Evolutionary conservation across 1,140 invertebrate genomes (phyloP).

Genomic region (Lamellibrachia luymesi): DNA sequence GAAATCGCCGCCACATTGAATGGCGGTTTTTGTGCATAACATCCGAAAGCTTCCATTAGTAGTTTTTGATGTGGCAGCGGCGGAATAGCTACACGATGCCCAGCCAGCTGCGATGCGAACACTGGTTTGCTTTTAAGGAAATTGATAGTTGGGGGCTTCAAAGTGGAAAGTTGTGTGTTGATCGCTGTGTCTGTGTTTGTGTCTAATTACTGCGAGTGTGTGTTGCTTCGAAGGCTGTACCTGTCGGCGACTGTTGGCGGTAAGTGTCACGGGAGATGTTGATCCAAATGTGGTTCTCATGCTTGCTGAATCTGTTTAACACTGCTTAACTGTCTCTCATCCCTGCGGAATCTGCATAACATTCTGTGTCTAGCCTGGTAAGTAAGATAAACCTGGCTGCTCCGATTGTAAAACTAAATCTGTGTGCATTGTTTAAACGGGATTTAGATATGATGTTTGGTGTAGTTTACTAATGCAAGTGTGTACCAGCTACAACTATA

Average conservation of each 20-base stretch:
- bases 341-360: neutral
- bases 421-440: neutral
- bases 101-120: neutral
- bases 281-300: neutral
- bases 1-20: neutral
- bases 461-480: neutral
- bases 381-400: neutral
- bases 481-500: neutral
- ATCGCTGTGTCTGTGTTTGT: neutral
- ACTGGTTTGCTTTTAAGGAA: slow-evolving; percentile 5
- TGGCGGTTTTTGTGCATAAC: neutral
- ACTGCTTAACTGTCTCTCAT: neutral
- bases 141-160: neutral
- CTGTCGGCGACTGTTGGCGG: neutral
- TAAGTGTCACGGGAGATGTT: neutral
- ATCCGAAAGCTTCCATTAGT: neutral
- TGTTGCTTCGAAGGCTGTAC: neutral
- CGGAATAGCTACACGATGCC: neutral
- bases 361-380: neutral
- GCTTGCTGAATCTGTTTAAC: neutral
- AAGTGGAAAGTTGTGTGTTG: neutral
- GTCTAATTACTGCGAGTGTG: neutral
- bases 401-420: neutral
- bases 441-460: neutral
- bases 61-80: neutral